phyloP scores from a whole-genome alignment of 2,113 vertebrate species.

The Oncorhynchus gorbuscha region DNA sequence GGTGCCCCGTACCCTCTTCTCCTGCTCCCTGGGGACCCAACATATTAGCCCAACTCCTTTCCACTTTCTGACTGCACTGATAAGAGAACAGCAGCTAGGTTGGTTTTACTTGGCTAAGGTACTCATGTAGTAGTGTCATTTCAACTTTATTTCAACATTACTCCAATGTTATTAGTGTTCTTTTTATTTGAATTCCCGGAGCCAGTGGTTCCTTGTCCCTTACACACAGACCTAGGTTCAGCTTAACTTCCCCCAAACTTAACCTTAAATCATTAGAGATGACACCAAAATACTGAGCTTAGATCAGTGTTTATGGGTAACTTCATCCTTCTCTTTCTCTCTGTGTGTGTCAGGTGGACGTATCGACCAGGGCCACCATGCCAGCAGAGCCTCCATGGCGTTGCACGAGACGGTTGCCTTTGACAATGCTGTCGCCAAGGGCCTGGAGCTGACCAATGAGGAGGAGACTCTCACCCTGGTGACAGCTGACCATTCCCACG shows the following conservation, averaged over 20 bases:
- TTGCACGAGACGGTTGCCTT: slow-evolving; percentile 73
- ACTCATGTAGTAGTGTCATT: not conserved
- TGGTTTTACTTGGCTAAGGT: not conserved
- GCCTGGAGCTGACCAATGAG: slow-evolving; percentile 70
- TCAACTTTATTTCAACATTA: too few species aligned
- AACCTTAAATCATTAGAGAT: too few species aligned
- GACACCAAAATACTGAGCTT: too few species aligned
- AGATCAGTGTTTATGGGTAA: not conserved
- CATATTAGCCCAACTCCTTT: slow-evolving; percentile 34
- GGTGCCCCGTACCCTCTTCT: too few species aligned
- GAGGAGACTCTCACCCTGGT: slow-evolving; percentile 74
- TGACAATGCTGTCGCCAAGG: slow-evolving; percentile 69
- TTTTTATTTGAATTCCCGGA: too few species aligned
- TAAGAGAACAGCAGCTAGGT: not conserved
- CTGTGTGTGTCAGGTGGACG: slow-evolving; percentile 62
- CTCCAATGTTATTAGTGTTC: too few species aligned
- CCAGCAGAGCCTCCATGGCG: slow-evolving; percentile 60
- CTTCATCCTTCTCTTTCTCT: not conserved
- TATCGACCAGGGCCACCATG: slow-evolving; percentile 79
- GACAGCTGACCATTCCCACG: slow-evolving; percentile 77
- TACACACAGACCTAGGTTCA: too few species aligned
- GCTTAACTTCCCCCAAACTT: too few species aligned
- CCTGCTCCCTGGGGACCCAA: slow-evolving; percentile 36
- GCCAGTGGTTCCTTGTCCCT: too few species aligned
- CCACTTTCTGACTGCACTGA: slow-evolving; percentile 16